Base-by-base conservation (phyloP, 2,888 invertebrate genomes). In the Dryobota labecula region DNA sequence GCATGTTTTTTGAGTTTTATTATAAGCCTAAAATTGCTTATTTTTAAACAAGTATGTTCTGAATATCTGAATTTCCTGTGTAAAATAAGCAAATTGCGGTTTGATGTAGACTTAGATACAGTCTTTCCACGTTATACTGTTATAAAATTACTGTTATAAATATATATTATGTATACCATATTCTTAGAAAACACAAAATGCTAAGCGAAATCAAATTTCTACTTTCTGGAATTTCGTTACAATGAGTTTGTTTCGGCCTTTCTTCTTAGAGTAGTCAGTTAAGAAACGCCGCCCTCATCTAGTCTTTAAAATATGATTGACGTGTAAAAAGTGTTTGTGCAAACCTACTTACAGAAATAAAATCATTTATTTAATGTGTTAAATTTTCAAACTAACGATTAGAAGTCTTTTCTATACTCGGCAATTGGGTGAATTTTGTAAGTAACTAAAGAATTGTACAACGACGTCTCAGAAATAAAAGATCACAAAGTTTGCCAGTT, bases 391-490 rank as follows among this genome's bases (percentile, higher is more conserved):
- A 73, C 56, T 73, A 20, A 30, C 3, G 5, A 56, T 69, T 64
- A 69, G 49, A 62, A 62, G 38, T 73, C 33, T 47, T 49, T 43
- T 47, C 20, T 69, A 24, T 36, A 38, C 27, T 60, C 24, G 13
- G 24, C 24, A 56, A 69, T 60, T 47, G 38, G 18, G 30, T 62
- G 33, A 70, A 72, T 53, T 72, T 70, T 41, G n/a, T 53, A 62
- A n/a, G 30, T 36, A 64, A 74, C 63, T 70, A 79, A 73, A 76
- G 73, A 70, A 24, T 65, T 69, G 49, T 20, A 67, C 73, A 76
- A 71, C 18, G 36, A 71, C 18, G 36, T 73, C 64, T 49, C 13
- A 57, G 64, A 78, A 77, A 84, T 76, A 78, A 77, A 73, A 76
- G 24, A 73, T 57, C 53, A 56, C 53, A 51, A 82, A 86, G 62